These are phyloP conservation scores for Dendrocincla tyrannina DNA, from an alignment of 2,797 vertebrate genomes.

Conservation along the genomic window DNA sequence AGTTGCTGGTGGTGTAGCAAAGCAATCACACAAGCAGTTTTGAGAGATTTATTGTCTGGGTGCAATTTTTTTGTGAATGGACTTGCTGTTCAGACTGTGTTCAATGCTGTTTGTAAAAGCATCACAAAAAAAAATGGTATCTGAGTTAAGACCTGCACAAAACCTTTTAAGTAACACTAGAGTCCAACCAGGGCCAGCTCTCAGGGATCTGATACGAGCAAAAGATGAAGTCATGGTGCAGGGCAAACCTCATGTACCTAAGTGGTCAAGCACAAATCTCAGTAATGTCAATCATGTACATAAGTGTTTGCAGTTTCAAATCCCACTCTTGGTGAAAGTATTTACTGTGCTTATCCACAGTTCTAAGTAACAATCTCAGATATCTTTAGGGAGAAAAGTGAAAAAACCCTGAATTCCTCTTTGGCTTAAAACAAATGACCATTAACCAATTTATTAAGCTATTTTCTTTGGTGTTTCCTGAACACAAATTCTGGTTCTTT, in stretches of 20 bases:
- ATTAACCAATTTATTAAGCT: background rate
- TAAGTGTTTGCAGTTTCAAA: background rate
- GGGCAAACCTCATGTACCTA: background rate
- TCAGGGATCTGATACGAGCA: background rate
- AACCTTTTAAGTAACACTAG: background rate
- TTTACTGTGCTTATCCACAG: background rate
- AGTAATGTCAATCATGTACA: background rate
- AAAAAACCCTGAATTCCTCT: background rate
- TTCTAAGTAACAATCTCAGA: background rate
- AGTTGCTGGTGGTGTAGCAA: background rate
- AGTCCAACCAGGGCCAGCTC: background rate
- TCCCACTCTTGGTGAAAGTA: background rate
- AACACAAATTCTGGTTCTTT: background rate
- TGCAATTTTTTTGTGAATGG: constrained; percentile 55
- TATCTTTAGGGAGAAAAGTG: background rate
- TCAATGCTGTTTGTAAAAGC: background rate
- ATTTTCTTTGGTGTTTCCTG: background rate
- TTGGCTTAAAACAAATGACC: background rate
- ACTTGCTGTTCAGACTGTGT: background rate
- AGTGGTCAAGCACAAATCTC: background rate
- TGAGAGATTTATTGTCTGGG: constrained; percentile 13
- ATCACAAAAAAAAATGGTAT: background rate
- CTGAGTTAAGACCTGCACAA: background rate
- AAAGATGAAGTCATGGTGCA: background rate
- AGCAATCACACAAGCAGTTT: constrained; percentile 8